Conservation (phyloP, 2,888 invertebrate species). For the Tupiocoris notatus region DNA sequence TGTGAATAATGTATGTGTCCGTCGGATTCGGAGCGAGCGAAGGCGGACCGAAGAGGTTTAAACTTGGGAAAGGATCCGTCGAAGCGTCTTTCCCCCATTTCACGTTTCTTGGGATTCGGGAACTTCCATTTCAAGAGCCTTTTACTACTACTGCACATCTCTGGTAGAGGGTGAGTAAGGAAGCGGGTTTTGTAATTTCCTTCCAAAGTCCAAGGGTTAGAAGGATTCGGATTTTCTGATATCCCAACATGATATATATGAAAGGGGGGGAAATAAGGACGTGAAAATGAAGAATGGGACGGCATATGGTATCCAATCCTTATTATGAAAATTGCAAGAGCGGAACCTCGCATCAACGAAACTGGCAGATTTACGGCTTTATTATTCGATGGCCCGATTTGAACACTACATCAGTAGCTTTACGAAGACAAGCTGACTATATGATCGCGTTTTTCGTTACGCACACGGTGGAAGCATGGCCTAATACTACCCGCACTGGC, state of each 20-base stretch:
- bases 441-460: no score
- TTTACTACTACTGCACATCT: no score
- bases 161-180: not conserved
- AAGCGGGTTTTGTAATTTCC: not conserved
- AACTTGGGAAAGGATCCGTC: conserved; percentile 1
- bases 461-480: no score
- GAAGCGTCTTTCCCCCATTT: not conserved
- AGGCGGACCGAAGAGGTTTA: conserved; percentile 4
- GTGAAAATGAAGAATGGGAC: not conserved
- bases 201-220: not conserved
- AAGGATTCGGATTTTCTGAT: not conserved
- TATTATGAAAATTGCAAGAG: not conserved
- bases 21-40: not conserved
- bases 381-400: no score
- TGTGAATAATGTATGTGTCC: conserved; percentile 6
- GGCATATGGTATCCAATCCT: not conserved
- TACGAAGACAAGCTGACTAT: no score
- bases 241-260: not conserved
- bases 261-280: not conserved
- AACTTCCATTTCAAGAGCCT: not conserved
- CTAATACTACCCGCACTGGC: no score
- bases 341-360: no score
- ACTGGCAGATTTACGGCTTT: no score
- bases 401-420: no score
- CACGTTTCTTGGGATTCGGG: not conserved